Percentiles rank a stretch among this genome's conserved stretches.
Evolutionary conservation across 2,113 vertebrate genomes (phyloP).

Genomic region (Chloebia gouldiae): DNA sequence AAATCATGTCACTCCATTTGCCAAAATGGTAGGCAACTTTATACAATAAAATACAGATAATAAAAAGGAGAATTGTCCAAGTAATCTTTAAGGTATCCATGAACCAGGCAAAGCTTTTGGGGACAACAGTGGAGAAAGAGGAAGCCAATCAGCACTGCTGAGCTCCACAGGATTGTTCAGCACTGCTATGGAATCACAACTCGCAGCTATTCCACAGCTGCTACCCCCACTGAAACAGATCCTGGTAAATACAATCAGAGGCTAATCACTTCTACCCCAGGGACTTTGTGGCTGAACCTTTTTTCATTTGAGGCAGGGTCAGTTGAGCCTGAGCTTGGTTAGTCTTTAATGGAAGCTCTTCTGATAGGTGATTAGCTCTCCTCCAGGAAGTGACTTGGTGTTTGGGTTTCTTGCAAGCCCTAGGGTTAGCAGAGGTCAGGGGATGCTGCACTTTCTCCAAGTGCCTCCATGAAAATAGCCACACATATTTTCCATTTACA

Average conservation of each 20-base stretch:
- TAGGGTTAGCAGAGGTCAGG: slow-evolving; percentile 53
- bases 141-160: neutral
- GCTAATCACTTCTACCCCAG: neutral
- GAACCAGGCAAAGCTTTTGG: neutral
- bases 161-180: neutral
- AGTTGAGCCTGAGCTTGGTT: neutral
- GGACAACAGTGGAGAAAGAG: neutral
- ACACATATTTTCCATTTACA: slow-evolving; percentile 67
- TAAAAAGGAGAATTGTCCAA: neutral
- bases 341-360: slow-evolving; percentile 58
- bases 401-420: slow-evolving; percentile 55
- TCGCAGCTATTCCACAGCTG: neutral
- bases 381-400: slow-evolving; percentile 58
- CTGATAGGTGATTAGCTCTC: slow-evolving; percentile 30
- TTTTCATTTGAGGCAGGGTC: neutral
- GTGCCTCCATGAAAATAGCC: slow-evolving; percentile 58
- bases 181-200: neutral
- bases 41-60: neutral
- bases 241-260: neutral
- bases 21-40: neutral
- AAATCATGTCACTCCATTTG: neutral
- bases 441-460: slow-evolving; percentile 41
- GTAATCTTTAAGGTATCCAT: neutral
- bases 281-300: slow-evolving; percentile 18
- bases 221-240: neutral